Percentiles rank a stretch among this genome's conserved stretches.
phyloP scores from a whole-genome alignment of 2,113 vertebrate genomes.

The Myotis yumanensis region DNA sequence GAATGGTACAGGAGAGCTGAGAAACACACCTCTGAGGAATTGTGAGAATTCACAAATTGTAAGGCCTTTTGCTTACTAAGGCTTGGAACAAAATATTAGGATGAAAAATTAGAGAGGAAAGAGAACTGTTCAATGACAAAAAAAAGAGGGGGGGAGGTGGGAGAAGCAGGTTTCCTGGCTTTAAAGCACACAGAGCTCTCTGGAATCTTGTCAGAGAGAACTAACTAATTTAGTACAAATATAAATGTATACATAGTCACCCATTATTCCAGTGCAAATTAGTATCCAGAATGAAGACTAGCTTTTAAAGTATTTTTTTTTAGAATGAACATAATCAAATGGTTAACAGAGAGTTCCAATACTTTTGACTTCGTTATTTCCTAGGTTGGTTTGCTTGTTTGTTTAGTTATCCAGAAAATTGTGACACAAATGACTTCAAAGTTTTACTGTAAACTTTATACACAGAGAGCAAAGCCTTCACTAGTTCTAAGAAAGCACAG shows the following conservation, averaged over 20 bases:
- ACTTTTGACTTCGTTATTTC: constrained; percentile 31
- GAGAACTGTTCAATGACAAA: neutral
- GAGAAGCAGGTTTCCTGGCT: neutral
- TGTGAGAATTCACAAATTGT: neutral
- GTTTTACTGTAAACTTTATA: constrained; percentile 58
- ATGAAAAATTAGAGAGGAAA: neutral
- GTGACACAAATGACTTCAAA: constrained; percentile 15
- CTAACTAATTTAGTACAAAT: neutral
- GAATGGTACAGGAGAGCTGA: neutral
- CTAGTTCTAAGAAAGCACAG: constrained; percentile 79
- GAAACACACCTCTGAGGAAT: neutral
- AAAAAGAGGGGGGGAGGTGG: no score
- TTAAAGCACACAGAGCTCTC: neutral
- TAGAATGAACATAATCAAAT: neutral
- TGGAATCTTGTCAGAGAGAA: neutral
- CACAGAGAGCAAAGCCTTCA: constrained; percentile 61
- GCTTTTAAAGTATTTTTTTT: constrained; percentile 18
- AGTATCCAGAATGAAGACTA: neutral
- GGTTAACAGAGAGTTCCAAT: neutral
- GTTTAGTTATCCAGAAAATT: constrained; percentile 47
- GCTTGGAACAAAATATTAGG: neutral
- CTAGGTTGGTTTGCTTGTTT: constrained; percentile 41
- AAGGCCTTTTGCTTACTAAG: neutral
- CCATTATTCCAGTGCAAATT: neutral
- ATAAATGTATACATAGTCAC: neutral